These are phyloP conservation scores for Trissolcus japonicus DNA, from an alignment of 2,888 invertebrate species.

Conservation along the genomic window DNA sequence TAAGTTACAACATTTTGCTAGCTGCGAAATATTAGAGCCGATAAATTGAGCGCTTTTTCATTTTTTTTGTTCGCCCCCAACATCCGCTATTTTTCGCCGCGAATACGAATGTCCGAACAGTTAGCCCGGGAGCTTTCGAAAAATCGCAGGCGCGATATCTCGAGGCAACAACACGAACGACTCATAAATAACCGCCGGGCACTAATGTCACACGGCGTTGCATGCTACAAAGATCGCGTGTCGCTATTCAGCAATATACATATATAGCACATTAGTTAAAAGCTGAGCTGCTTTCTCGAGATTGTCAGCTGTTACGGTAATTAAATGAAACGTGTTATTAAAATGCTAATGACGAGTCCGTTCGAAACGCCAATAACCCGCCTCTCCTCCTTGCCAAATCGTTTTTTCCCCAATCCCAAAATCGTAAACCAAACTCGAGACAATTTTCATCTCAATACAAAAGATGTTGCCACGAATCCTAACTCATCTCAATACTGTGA, in stretches of 20 bases:
- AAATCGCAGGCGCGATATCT: conserved; percentile 53
- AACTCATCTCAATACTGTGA: too few relatives aligned
- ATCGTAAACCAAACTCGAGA: too few relatives aligned
- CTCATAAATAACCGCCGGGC: conserved; percentile 47
- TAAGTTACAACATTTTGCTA: conserved; percentile 43
- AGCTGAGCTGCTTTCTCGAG: conserved; percentile 39
- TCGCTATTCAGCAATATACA: conserved; percentile 40
- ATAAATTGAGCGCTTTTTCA: conserved; percentile 53
- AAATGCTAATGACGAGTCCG: conserved; percentile 48
- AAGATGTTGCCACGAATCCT: too few relatives aligned
- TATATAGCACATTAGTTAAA: conserved; percentile 42
- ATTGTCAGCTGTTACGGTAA: conserved; percentile 54
- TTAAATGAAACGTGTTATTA: conserved; percentile 54
- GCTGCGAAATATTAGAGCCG: conserved; percentile 47
- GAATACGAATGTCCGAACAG: conserved; percentile 45
- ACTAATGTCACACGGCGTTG: conserved; percentile 52
- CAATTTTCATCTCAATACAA: too few relatives aligned
- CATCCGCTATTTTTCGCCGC: conserved; percentile 41
- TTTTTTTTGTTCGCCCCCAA: conserved; percentile 36
- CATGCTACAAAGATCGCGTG: conserved; percentile 49
- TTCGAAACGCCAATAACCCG: conserved; percentile 31
- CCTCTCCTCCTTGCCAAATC: too few relatives aligned
- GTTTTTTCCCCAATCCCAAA: too few relatives aligned
- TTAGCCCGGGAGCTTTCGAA: conserved; percentile 51
- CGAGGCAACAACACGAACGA: conserved; percentile 53